Conservation (phyloP, 1,140 invertebrate genomes). For the Aleiodes sp. region DNA sequence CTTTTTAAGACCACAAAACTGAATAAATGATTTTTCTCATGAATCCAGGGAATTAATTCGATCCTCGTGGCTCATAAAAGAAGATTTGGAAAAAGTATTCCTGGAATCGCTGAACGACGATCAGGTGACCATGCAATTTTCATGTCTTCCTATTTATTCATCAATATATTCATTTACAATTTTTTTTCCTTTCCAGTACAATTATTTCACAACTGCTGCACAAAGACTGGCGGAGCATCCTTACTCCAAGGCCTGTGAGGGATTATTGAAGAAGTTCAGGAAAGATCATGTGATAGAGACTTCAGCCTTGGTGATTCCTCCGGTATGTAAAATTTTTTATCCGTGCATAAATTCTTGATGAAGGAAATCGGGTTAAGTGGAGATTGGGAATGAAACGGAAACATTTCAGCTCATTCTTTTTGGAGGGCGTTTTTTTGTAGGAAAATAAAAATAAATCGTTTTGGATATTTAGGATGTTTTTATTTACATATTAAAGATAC, state of each 20-base stretch:
- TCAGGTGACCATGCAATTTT: constrained; percentile 63
- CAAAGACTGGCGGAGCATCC: constrained; percentile 78
- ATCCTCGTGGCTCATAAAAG: constrained; percentile 76
- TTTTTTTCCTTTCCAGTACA: constrained; percentile 68
- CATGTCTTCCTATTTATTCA: no score
- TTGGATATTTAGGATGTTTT: no score
- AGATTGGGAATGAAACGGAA: no score
- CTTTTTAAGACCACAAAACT: no score
- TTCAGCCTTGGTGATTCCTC: constrained; percentile 66
- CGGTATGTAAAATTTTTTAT: constrained; percentile 45
- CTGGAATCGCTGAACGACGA: constrained; percentile 77
- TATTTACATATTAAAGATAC: no score
- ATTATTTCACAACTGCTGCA: constrained; percentile 78
- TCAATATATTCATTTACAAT: no score
- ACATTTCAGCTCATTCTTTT: no score
- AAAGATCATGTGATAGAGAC: constrained; percentile 68
- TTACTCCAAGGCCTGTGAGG: constrained; percentile 72
- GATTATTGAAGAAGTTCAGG: constrained; percentile 78
- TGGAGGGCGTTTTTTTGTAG: no score
- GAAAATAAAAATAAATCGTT: no score
- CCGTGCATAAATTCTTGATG: no score
- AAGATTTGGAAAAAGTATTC: constrained; percentile 73
- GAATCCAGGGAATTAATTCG: constrained; percentile 66
- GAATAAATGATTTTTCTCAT: constrained; percentile 37
- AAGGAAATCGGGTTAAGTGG: no score